phyloP scores from a whole-genome alignment of 2,888 invertebrate genomes.

The Cheilosia vernalis region DNA sequence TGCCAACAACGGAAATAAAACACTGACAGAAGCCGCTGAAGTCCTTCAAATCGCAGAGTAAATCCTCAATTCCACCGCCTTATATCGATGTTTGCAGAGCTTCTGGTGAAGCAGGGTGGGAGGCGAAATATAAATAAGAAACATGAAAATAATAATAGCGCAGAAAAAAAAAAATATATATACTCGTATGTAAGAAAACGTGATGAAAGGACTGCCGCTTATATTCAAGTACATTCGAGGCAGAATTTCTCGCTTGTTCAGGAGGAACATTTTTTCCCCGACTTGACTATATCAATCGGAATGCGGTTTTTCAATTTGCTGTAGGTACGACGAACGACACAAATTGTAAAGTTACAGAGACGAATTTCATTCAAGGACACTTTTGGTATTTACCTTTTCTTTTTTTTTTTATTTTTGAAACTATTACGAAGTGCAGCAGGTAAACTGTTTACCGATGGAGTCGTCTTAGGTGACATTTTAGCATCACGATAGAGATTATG shows the following conservation, averaged over 20 bases:
- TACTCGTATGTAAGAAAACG: background rate
- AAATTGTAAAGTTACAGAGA: background rate
- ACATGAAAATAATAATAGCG: slow-evolving; percentile 6
- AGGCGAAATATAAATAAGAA: slow-evolving; percentile 3
- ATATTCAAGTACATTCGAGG: background rate
- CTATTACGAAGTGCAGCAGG: slow-evolving; percentile 14
- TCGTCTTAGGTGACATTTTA: slow-evolving; percentile 16
- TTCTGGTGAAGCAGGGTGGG: background rate
- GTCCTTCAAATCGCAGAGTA: slow-evolving; percentile 11
- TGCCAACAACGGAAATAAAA: slow-evolving; percentile 35
- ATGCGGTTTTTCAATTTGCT: slow-evolving; percentile 48
- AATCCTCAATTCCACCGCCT: slow-evolving; percentile 23
- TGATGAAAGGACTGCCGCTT: slow-evolving; percentile 37
- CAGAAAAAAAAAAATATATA: slow-evolving; percentile 6
- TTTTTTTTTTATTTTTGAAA: background rate
- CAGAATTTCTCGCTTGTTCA: background rate
- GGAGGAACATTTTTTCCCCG: slow-evolving; percentile 4
- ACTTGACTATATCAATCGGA: slow-evolving; percentile 17
- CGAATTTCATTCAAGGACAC: slow-evolving; percentile 7
- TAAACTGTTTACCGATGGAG: slow-evolving; percentile 5
- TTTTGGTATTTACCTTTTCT: background rate
- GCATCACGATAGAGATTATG: slow-evolving; percentile 17
- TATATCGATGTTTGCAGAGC: slow-evolving; percentile 25
- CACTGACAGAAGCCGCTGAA: slow-evolving; percentile 17
- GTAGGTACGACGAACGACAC: background rate